Base-by-base conservation (phyloP, 2,797 vertebrate species). In the Toxotes lorentzi region DNA sequence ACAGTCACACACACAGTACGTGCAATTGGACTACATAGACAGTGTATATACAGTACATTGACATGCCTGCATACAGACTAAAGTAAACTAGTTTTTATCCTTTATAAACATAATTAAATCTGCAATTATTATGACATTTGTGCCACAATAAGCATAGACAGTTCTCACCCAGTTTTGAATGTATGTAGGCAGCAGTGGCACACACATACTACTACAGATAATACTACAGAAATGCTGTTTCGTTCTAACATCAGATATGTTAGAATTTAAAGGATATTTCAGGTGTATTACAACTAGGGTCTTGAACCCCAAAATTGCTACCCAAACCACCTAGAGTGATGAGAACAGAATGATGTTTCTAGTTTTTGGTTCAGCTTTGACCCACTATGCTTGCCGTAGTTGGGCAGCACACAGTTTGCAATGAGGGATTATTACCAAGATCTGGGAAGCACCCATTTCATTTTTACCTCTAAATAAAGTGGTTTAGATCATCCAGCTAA, bases 1-100 rank as follows among this genome's bases (percentile, higher is more conserved):
- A 77, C 32, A 27, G 32, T 21, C 41, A 53, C 40, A 59, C 11
- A 35, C 32, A 76, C 38, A 16, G 61, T 34, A 65, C 66, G 64
- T 38, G 4, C 35, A 59, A 34, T 1, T 40, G 21, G 19, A 24
- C 23, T 17, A n/a, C 40, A 24, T 19, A 43, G 57, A 19, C 6
- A 43, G n/a, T 59, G 9, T 19, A 13, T 24, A 63, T 21, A 38
- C 23, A 47, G 19, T 48, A 10, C 2, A 50, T 38, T 21, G 10
- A 68, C 5, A 13, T 53, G 9, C 12, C n/a, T 2, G 27, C 23
- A 54, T 14, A n/a, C 61, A 73, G 17, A 21, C 23, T 23, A 16
- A 30, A 21, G 7, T 23, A 51, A 51, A 14, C 43, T 48, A 27
- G 10, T n/a, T 13, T 73, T 5, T 24, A n/a, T 0, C 40, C 11